Percentiles rank a stretch among this genome's conserved stretches.
These are phyloP conservation scores for Brachionus koreanus DNA, from an alignment of 1,140 invertebrate genomes.

Conservation along the genomic window DNA sequence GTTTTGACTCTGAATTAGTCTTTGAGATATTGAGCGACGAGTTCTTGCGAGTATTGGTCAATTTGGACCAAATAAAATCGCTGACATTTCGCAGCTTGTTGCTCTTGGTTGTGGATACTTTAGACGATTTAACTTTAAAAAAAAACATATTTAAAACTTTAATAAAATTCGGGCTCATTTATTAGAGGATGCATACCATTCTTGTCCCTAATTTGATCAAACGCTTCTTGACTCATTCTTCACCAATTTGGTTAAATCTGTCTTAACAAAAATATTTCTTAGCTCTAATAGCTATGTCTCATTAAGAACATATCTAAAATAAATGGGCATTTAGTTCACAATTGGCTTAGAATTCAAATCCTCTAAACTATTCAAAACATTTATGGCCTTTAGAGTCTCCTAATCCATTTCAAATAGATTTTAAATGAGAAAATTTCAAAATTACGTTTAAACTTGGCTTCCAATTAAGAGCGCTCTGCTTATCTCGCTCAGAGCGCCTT, in stretches of 20 bases:
- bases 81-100: conserved; percentile 12
- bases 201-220: conserved; percentile 10
- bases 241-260: not conserved
- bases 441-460: not conserved
- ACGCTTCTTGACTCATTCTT: not conserved
- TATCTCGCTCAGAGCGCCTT: not conserved
- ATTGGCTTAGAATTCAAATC: not conserved
- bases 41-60: not conserved
- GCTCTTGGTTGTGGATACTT: not conserved
- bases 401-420: conserved; percentile 17
- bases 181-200: not conserved
- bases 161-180: not conserved
- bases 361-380: not conserved
- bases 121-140: conserved; percentile 2
- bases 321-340: conserved; percentile 14
- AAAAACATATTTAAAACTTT: not conserved
- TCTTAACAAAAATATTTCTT: not conserved
- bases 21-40: not conserved
- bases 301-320: conserved; percentile 26
- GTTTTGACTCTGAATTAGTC: not conserved
- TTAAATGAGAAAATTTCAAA: conserved; percentile 29
- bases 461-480: not conserved
- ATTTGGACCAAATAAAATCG: conserved; percentile 13
- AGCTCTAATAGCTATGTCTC: not conserved
- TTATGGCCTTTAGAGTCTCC: not conserved